These are phyloP conservation scores for Thermophis baileyi DNA, from an alignment of 2,113 vertebrate species.

Conservation along the genomic window DNA sequence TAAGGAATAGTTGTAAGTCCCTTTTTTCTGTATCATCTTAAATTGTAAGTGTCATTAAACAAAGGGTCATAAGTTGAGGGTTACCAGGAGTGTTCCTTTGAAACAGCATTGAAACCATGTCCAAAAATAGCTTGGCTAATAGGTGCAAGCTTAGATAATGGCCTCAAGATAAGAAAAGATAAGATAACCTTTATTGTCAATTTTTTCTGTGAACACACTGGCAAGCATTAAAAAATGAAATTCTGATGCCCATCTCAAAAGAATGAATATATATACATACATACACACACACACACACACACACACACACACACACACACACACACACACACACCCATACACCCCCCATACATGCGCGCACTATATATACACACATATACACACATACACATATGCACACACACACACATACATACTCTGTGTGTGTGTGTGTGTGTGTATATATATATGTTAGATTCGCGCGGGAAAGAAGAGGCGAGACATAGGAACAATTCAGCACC, in stretches of 20 bases:
- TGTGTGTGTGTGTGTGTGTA: no score
- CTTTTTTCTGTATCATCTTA: background rate
- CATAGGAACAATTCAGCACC: no score
- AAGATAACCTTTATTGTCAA: background rate
- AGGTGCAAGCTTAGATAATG: background rate
- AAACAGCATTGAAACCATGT: background rate
- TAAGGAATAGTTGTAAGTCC: background rate
- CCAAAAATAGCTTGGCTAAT: background rate
- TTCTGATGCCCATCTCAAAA: background rate
- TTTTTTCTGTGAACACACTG: background rate
- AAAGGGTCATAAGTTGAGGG: background rate
- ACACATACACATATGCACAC: no score
- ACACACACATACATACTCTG: no score
- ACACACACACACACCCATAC: no score
- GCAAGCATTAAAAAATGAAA: background rate
- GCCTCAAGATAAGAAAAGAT: background rate
- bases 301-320: no score
- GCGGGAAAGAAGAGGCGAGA: no score
- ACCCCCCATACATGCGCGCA: no score
- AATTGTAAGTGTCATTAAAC: background rate
- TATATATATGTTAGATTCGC: no score
- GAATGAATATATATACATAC: background rate
- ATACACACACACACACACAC: no score
- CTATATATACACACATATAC: background rate
- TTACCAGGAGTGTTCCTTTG: background rate